Percentiles rank a stretch among this genome's conserved stretches.
phyloP scores from a whole-genome alignment of 2,888 invertebrate genomes.

The Fissipunctia ypsillon region DNA sequence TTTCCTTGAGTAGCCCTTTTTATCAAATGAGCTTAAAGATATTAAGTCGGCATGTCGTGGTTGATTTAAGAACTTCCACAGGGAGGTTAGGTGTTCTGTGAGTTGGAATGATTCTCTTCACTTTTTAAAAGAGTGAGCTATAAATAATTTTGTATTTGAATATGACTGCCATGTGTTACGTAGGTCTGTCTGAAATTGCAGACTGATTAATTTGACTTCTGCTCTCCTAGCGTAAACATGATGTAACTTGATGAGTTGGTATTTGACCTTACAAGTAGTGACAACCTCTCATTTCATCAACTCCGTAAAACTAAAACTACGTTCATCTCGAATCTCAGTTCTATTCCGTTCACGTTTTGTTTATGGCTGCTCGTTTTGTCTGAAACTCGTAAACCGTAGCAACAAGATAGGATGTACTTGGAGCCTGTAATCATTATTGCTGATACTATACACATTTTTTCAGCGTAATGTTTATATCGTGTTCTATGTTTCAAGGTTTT shows the following conservation, averaged over 20 bases:
- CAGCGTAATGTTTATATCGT: slow-evolving; percentile 34
- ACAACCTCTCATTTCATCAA: slow-evolving; percentile 6
- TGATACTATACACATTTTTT: slow-evolving; percentile 25
- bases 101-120: no score
- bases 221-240: not conserved
- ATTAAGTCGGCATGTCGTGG: slow-evolving; percentile 16
- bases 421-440: slow-evolving; percentile 32
- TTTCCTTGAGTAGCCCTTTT: slow-evolving; percentile 43
- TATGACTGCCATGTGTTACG: no score
- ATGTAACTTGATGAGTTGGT: not conserved
- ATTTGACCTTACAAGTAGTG: slow-evolving; percentile 4
- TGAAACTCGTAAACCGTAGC: slow-evolving; percentile 48
- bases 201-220: no score
- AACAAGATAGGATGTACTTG: slow-evolving; percentile 43
- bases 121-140: not conserved
- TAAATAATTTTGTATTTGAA: not conserved
- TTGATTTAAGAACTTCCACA: slow-evolving; percentile 30
- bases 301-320: not conserved
- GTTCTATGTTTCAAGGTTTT: slow-evolving; percentile 30
- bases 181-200: no score
- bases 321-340: slow-evolving; percentile 1
- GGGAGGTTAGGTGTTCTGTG: not conserved
- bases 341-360: slow-evolving; percentile 52
- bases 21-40: slow-evolving; percentile 51
- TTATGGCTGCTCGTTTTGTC: slow-evolving; percentile 50